phyloP scores from a whole-genome alignment of 2,797 vertebrate genomes.

The Threskiornis aethiopicus region DNA sequence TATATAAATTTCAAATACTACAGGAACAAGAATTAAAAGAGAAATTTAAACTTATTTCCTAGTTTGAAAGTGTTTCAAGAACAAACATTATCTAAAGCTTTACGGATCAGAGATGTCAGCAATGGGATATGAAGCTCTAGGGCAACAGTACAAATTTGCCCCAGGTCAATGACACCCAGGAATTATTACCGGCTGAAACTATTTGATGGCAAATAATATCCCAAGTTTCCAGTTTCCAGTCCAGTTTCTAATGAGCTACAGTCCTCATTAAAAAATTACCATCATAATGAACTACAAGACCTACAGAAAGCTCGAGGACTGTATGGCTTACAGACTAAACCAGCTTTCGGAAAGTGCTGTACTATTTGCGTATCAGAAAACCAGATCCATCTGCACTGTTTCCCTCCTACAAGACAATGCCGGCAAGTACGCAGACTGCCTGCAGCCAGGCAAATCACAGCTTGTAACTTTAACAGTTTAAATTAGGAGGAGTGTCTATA shows the following conservation, averaged over 20 bases:
- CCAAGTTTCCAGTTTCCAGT: neutral
- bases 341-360: neutral
- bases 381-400: neutral
- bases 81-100: neutral
- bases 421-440: neutral
- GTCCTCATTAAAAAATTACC: neutral
- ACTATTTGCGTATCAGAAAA: neutral
- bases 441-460: neutral
- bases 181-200: neutral
- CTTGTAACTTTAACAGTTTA: neutral
- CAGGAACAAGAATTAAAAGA: constrained; percentile 2
- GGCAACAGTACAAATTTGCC: neutral
- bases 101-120: neutral
- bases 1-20: constrained; percentile 1
- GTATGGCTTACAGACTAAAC: neutral
- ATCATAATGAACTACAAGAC: neutral
- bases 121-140: neutral
- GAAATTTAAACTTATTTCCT: neutral
- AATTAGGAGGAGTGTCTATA: neutral
- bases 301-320: neutral
- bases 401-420: neutral
- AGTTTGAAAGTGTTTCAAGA: neutral
- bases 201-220: neutral
- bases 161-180: neutral
- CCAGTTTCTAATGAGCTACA: neutral